phyloP scores from a whole-genome alignment of 2,888 invertebrate species.

The Hyppa rectilinea region DNA sequence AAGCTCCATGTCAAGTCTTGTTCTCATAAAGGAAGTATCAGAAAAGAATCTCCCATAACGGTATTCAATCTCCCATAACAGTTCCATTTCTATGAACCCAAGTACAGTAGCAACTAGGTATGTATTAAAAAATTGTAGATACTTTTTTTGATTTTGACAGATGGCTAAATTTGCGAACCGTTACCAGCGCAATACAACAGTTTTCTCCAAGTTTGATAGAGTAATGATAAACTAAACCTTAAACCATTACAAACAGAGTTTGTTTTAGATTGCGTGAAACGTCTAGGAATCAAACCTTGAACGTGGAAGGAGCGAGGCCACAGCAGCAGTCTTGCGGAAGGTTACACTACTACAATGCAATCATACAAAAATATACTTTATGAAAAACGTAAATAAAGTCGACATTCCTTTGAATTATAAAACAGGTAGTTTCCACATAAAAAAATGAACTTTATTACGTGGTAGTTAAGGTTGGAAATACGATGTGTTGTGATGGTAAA shows the following conservation, averaged over 20 bases:
- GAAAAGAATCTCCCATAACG: conserved; percentile 25
- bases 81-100: conserved; percentile 34
- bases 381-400: conserved; percentile 52
- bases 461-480: conserved; percentile 38
- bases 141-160: conserved; percentile 58
- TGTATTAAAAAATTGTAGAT: conserved; percentile 39
- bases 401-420: conserved; percentile 51
- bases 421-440: neutral
- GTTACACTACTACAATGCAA: conserved; percentile 70
- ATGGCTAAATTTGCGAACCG: conserved; percentile 51
- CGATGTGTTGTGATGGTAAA: conserved; percentile 8
- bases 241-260: conserved; percentile 45
- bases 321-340: conserved; percentile 76
- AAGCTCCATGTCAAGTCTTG: neutral
- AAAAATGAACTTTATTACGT: conserved; percentile 47
- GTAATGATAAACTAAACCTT: conserved; percentile 36
- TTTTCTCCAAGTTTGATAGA: conserved; percentile 48
- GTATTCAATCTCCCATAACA: conserved; percentile 8
- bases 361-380: conserved; percentile 51
- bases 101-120: conserved; percentile 40
- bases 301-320: conserved; percentile 85
- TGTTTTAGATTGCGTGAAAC: conserved; percentile 53
- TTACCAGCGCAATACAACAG: conserved; percentile 51
- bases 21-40: conserved; percentile 9
- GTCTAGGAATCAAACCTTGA: conserved; percentile 82